A percentile compares a stretch with the other conserved stretches of the same genome.
Evolutionary conservation across 2,888 invertebrate species (phyloP).

Genomic region (Macroteleia sp.): DNA sequence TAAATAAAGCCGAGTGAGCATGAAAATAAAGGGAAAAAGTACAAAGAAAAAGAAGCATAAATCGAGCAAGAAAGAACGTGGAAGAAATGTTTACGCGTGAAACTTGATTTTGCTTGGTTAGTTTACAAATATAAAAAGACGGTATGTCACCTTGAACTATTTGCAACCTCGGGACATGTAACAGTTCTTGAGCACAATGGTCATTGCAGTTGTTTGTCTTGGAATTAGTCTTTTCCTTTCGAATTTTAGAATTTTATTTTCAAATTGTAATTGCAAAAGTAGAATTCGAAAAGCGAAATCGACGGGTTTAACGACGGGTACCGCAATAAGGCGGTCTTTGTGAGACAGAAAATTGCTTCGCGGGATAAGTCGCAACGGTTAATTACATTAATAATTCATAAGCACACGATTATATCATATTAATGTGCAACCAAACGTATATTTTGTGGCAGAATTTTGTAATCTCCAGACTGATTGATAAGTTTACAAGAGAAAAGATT

Average conservation of each 20-base stretch:
- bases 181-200: not conserved
- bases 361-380: constrained; percentile 11
- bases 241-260: not conserved
- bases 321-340: constrained; percentile 15
- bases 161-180: constrained; percentile 19
- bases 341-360: constrained; percentile 3
- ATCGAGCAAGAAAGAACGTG: constrained; percentile 5
- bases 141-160: constrained; percentile 15
- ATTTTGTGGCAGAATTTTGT: constrained; percentile 25
- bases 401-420: constrained; percentile 23
- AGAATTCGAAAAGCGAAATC: not conserved
- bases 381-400: constrained; percentile 44
- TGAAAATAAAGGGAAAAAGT: constrained; percentile 30
- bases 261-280: not conserved
- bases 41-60: constrained; percentile 20
- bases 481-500: constrained; percentile 1
- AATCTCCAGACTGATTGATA: constrained; percentile 53
- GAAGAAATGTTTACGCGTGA: constrained; percentile 7
- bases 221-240: constrained; percentile 1
- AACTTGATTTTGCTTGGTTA: constrained; percentile 36
- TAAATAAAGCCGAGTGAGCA: constrained; percentile 37
- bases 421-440: constrained; percentile 6
- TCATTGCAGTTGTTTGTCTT: constrained; percentile 6
- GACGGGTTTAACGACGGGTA: not conserved
- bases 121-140: constrained; percentile 27